Base-by-base conservation (phyloP, 2,113 vertebrate genomes). In the Sprattus sprattus region DNA sequence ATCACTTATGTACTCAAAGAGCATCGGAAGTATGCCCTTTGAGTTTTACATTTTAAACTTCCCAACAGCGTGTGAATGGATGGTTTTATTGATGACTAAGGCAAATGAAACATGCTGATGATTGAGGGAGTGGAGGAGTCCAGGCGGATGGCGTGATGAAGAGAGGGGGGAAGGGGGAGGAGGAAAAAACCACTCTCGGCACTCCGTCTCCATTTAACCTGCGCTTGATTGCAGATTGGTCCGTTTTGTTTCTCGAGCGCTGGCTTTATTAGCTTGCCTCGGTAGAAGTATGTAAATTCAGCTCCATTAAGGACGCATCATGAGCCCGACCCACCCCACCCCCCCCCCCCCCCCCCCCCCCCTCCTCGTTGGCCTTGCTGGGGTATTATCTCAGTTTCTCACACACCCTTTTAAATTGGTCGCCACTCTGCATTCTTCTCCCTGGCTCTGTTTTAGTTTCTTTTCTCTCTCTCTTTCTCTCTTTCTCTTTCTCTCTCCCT, bases 51-150 rank as follows among this genome's bases (percentile, higher is more conserved):
- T 90, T 88, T 82, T 87, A 83, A 86, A 57, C 87, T 89, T 90
- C 88, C 49, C 50, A 82, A 86, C 83, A 86, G 89, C 88, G 82
- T 89, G 89, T 88, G 89, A 87, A 88, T 90, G n/a, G 46, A 88
- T 81, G 88, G 86, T 90, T 92, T 92, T 92, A 90, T 89, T 93
- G 91, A 94, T 94, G 93, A 94, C 90, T 92, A 90, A 92, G 90
- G 84, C 88, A 50, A 89, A 81, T 85, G 82, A 87, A 67, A 81
- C 25, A 71, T 10, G 39, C 18, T 28, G n/a, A 81, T 44, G 28
- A 39, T 82, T 87, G 84, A 85, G 75, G 52, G 85, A 82, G 49
- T 85, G 81, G 57, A 64, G 57, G 57, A 64, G 57, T n/a, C 88
- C 87, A 85, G 82, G 84, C 78, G 84, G 50, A 82, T 84, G 82